Conservation (phyloP, 2,113 vertebrate genomes). For the Orycteropus afer region DNA sequence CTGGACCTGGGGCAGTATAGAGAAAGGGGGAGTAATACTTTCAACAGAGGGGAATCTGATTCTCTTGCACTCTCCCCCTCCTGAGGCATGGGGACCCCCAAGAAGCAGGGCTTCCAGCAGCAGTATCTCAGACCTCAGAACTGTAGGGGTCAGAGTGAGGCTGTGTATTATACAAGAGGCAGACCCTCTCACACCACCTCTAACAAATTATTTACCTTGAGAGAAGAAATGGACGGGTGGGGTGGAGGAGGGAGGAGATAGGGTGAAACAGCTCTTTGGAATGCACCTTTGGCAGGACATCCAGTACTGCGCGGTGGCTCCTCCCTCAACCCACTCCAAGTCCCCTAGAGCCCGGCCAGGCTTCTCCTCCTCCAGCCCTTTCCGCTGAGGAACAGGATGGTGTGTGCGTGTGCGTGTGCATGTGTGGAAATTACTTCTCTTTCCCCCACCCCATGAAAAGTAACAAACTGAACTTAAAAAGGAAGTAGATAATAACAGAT, state of each 20-base stretch:
- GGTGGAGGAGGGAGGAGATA: background rate
- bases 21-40: background rate
- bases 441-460: background rate
- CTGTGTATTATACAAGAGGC: background rate
- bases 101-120: background rate
- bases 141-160: background rate
- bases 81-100: background rate
- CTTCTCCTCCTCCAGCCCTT: background rate
- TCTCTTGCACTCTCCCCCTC: background rate
- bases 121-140: background rate
- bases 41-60: background rate
- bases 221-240: background rate
- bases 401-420: too few species aligned
- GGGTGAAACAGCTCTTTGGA: conserved; percentile 56
- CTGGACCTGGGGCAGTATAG: background rate
- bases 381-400: background rate
- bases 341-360: background rate
- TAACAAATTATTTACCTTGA: conserved; percentile 60
- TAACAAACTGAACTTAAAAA: background rate
- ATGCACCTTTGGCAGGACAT: conserved; percentile 77
- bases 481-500: background rate
- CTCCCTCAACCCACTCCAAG: background rate
- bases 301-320: conserved; percentile 34
- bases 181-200: background rate
- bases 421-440: background rate